These are phyloP conservation scores for Leptopilina syphax DNA, from an alignment of 2,888 invertebrate species.

Conservation along the genomic window DNA sequence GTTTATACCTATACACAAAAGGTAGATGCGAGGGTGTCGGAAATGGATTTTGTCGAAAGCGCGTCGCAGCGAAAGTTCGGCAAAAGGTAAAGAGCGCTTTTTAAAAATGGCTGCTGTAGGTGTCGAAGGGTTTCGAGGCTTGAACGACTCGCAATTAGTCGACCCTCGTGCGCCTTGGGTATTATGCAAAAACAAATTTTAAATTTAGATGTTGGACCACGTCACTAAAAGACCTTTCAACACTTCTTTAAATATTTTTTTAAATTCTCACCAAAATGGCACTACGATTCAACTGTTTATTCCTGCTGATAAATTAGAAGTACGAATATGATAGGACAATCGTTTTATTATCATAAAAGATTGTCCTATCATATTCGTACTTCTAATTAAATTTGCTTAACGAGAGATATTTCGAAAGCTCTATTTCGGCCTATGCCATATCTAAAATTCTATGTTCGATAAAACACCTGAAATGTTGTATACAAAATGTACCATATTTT, in stretches of 20 bases:
- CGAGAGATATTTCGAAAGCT: no score
- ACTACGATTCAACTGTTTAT: no score
- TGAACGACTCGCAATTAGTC: slow-evolving; percentile 73
- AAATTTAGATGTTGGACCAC: slow-evolving; percentile 73
- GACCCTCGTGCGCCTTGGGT: slow-evolving; percentile 62
- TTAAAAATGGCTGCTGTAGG: slow-evolving; percentile 69
- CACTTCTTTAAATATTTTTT: background rate
- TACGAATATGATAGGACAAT: no score
- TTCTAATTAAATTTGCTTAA: no score
- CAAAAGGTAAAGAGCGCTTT: slow-evolving; percentile 63
- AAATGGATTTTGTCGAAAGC: slow-evolving; percentile 37
- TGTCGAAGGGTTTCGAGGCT: slow-evolving; percentile 71
- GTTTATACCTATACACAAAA: background rate
- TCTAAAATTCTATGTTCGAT: background rate
- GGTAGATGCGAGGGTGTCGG: slow-evolving; percentile 11
- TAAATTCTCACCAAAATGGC: no score
- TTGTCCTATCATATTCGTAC: no score
- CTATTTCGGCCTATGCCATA: background rate
- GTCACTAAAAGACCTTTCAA: slow-evolving; percentile 50
- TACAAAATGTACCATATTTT: background rate
- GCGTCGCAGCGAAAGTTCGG: slow-evolving; percentile 55
- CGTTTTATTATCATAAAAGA: no score
- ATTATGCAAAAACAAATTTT: slow-evolving; percentile 76
- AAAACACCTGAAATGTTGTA: no score
- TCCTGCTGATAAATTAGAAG: no score